These are phyloP conservation scores for Melinopterus prodromus DNA, from an alignment of 2,888 invertebrate genomes.

Conservation along the genomic window DNA sequence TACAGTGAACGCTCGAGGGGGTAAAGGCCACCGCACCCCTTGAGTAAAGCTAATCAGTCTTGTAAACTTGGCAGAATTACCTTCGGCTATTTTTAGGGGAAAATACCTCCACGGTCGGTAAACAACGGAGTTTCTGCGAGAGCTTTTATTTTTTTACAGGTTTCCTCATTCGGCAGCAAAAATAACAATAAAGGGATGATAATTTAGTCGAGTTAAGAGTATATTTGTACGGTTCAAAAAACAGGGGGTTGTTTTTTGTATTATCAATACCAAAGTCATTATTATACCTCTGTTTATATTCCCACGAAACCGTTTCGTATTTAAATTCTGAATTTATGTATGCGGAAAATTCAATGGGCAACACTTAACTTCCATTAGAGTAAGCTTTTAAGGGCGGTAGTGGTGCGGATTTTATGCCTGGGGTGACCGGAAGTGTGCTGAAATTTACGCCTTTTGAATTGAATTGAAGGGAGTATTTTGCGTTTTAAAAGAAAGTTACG, in stretches of 20 bases:
- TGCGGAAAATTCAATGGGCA: neutral
- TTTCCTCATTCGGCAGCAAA: neutral
- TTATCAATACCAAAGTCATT: neutral
- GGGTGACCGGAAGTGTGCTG: neutral
- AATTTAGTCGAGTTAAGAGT: neutral
- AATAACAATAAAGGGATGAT: neutral
- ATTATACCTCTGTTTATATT: neutral
- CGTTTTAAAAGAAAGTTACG: slow-evolving; percentile 33
- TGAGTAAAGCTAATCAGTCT: slow-evolving; percentile 4
- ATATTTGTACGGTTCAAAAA: neutral
- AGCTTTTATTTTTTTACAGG: neutral
- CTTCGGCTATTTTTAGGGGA: neutral
- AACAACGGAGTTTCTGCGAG: neutral
- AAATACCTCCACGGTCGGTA: neutral
- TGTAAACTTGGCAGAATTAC: slow-evolving; percentile 4
- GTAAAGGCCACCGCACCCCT: neutral
- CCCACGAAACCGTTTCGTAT: neutral
- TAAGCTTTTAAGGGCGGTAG: neutral
- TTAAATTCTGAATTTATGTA: neutral
- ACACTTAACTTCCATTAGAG: neutral
- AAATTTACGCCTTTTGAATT: neutral
- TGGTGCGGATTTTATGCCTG: neutral
- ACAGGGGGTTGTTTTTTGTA: neutral
- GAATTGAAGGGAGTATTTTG: neutral
- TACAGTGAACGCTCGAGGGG: neutral